Evolutionary conservation across 2,888 invertebrate species (phyloP), one percentile per base, ranked within the genome.

Genomic region (Tipula lateralis): DNA sequence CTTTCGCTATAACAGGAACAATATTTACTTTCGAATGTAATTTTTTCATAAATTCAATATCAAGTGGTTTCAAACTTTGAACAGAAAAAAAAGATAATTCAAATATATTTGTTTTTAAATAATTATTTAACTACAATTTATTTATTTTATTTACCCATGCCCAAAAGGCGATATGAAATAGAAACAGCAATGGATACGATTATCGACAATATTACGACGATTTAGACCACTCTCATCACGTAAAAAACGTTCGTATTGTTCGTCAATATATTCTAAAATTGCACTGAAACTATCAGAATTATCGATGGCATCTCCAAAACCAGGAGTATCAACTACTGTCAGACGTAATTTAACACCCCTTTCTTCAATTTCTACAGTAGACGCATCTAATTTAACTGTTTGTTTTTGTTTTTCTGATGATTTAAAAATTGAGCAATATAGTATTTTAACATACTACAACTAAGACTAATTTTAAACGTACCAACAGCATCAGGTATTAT

Each of bases 101-200:
- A 29, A 16, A 16, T 30, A 85, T 83, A 24, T 29, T 36, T 9
- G 1, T 36, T 36, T 12, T 12, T 36, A 44, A 44, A 44, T n/a
- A n/a, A n/a, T 4, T 44, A 44, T 44, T 66, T 66, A 1, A 85
- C 80, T 32, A n/a, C 39, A 39, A n/a, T 39, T 39, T n/a, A 9
- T 36, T 1, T 36, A 12, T 32, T 44, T 44, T 86, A 44, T 85
- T 90, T 92, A 97, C 96, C 98, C 98, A 91, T 98, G 98, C 83
- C 98, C 98, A 90, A 97, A 97, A 0, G 98, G 98, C 85, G 98
- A 98, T 89, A 99, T 97, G 90, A 98, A 99, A 91, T 98, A 99
- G 89, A 99, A 97, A 91, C 96, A 99, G 91, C 99, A 99, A 89
- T 99, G 99, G 87, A 99, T 97, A 88, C 99, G 93, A 91, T 98